These are phyloP conservation scores for Exephanes ischioxanthus DNA, from an alignment of 2,888 invertebrate species.

Conservation along the genomic window DNA sequence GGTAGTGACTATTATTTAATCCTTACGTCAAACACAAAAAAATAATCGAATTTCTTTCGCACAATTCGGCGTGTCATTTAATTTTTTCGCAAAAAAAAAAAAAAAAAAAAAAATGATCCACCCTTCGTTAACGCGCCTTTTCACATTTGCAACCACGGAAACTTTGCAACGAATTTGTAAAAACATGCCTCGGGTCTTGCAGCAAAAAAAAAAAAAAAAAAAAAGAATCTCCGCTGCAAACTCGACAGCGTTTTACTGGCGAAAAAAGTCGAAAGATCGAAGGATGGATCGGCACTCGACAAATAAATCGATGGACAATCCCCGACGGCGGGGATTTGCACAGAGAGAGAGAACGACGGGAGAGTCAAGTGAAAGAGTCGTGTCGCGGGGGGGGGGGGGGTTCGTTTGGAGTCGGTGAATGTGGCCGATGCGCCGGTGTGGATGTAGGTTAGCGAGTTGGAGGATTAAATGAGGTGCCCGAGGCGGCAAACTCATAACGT, in stretches of 20 bases:
- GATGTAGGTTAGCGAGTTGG: slow-evolving; percentile 68
- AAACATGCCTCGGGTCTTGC: too few relatives aligned
- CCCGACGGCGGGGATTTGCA: not conserved
- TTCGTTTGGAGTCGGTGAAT: slow-evolving; percentile 20
- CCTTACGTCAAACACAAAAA: too few relatives aligned
- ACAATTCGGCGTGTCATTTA: too few relatives aligned
- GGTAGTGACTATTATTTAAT: too few relatives aligned
- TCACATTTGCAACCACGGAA: too few relatives aligned
- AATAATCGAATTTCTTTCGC: too few relatives aligned
- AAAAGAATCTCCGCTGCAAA: too few relatives aligned
- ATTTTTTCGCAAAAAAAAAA: too few relatives aligned
- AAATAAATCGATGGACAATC: slow-evolving; percentile 14
- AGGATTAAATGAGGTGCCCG: slow-evolving; percentile 66
- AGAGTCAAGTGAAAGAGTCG: slow-evolving; percentile 11
- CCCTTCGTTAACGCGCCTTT: too few relatives aligned
- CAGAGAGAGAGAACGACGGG: not conserved
- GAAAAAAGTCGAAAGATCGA: slow-evolving; percentile 1
- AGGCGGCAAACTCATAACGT: slow-evolving; percentile 59
- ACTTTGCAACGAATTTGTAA: too few relatives aligned
- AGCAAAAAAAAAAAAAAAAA: too few relatives aligned
- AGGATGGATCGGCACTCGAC: slow-evolving; percentile 1
- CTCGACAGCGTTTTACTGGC: not conserved
- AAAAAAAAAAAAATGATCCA: too few relatives aligned
- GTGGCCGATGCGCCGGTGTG: slow-evolving; percentile 42
- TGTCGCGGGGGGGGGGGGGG: not conserved